A percentile compares a stretch with the other conserved stretches of the same genome.
These are phyloP conservation scores for Drosophila hamatofila DNA, from an alignment of 2,888 invertebrate genomes.

Conservation along the genomic window DNA sequence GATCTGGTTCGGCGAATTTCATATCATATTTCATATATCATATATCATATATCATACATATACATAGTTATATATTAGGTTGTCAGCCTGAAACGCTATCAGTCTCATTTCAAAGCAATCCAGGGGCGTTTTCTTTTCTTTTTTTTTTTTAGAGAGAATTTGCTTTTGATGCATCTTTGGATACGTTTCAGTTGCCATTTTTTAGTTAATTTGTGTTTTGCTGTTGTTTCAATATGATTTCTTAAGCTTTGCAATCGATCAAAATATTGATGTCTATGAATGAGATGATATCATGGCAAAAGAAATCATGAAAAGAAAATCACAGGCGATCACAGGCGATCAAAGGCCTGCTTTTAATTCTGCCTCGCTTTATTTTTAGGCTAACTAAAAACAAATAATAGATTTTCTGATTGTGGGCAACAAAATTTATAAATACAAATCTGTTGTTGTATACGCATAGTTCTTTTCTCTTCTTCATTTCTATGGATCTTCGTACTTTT, in stretches of 20 bases:
- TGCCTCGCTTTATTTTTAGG: background rate
- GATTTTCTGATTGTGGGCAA: constrained; percentile 57
- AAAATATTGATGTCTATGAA: constrained; percentile 57
- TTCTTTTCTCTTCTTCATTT: background rate
- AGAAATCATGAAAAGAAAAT: constrained; percentile 36
- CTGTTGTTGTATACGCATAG: constrained; percentile 49
- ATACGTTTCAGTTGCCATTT: constrained; percentile 81
- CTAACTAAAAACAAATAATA: constrained; percentile 62
- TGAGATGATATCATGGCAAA: constrained; percentile 27
- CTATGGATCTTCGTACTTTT: constrained; percentile 21
- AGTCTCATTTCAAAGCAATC: constrained; percentile 83
- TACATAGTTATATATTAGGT: constrained; percentile 31
- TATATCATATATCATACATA: constrained; percentile 30
- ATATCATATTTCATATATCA: constrained; percentile 27
- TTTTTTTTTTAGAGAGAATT: constrained; percentile 40
- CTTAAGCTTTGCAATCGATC: constrained; percentile 39
- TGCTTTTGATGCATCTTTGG: constrained; percentile 84
- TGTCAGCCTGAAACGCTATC: constrained; percentile 83
- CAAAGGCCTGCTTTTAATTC: background rate
- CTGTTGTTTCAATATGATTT: constrained; percentile 35
- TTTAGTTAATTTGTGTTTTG: constrained; percentile 41
- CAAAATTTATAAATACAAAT: constrained; percentile 61
- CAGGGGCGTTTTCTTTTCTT: constrained; percentile 22
- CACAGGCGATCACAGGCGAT: constrained; percentile 23
- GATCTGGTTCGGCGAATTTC: constrained; percentile 29